Evolutionary conservation across 2,888 invertebrate genomes (phyloP), one percentile per base, ranked within the genome.

Genomic region (Melieria picta): DNA sequence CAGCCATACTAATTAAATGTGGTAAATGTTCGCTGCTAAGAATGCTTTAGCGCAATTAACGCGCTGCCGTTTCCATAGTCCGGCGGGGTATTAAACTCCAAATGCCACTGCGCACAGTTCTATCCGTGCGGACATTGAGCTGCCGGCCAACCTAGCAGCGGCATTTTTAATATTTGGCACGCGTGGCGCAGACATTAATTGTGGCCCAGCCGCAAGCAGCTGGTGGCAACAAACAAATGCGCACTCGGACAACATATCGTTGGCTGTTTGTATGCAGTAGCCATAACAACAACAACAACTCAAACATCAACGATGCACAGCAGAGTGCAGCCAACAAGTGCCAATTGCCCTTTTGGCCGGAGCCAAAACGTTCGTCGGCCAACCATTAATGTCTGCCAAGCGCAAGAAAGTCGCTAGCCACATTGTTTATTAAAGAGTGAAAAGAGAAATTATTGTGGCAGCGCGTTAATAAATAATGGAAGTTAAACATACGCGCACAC

Each of bases 91-190:
- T 50, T 48, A 10, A 63, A 63, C 48, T 63, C 50, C 11, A 63
- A 63, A 30, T 48, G 45, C 45, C 7, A 16, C 42, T 58, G 10
- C 45, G 43, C 13, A 30, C 30, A 30, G 30, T 30, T 30, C 30
- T 30, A 30, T 30, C 30, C 30, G 30, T 30, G 30, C 30, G 30
- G 30, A 30, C 30, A 30, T 30, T 30, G 30, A 30, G 30, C 30
- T 30, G 30, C 30, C 30, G 30, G 30, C 30, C 30, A 30, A 2
- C 30, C 30, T 30, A 30, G 30, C 30, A 30, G 2, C 30, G 30
- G 30, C 30, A 50, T 42, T 67, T 58, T 67, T 67, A 58, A 67
- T 67, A 67, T 67, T 67, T 67, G 67, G 67, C 67, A 67, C 58
- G 58, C 67, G 67, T 58, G 47, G 48, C 48, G 30, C 30, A 30